Conservation (phyloP, 2,888 invertebrate species). For the Polyploca ridens region DNA sequence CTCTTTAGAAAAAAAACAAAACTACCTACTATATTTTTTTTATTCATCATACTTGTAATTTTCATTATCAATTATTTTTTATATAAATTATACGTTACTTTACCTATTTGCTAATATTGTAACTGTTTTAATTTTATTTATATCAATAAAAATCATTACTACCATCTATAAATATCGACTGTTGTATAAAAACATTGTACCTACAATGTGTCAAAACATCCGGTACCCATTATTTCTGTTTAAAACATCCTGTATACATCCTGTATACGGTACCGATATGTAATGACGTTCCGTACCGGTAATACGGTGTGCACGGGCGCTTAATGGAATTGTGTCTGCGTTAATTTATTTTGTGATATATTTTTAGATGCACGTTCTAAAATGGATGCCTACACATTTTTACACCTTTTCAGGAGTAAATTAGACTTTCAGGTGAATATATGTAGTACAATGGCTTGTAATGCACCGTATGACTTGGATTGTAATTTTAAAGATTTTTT, state of each 20-base stretch:
- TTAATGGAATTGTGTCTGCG: conserved; percentile 10
- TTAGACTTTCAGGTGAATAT: not conserved
- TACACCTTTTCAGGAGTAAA: not conserved
- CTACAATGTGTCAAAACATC: not conserved
- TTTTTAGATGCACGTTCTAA: not conserved
- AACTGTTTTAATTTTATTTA: no score
- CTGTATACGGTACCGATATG: conserved; percentile 11
- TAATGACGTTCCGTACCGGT: conserved; percentile 14
- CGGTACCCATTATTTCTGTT: not conserved
- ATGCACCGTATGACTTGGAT: not conserved
- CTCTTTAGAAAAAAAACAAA: no score
- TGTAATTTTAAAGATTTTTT: no score
- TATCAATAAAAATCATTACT: no score
- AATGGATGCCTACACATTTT: not conserved
- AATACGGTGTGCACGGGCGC: conserved; percentile 9
- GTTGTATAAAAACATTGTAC: not conserved
- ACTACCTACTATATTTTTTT: no score
- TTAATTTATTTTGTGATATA: not conserved
- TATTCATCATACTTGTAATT: no score
- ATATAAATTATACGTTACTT: no score
- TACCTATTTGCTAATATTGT: no score
- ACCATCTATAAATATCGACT: not conserved
- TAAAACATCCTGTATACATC: not conserved
- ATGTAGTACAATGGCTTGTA: not conserved
- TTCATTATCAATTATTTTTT: no score